Base-by-base conservation (phyloP, 2,888 invertebrate genomes). In the Dynastes grantii region DNA sequence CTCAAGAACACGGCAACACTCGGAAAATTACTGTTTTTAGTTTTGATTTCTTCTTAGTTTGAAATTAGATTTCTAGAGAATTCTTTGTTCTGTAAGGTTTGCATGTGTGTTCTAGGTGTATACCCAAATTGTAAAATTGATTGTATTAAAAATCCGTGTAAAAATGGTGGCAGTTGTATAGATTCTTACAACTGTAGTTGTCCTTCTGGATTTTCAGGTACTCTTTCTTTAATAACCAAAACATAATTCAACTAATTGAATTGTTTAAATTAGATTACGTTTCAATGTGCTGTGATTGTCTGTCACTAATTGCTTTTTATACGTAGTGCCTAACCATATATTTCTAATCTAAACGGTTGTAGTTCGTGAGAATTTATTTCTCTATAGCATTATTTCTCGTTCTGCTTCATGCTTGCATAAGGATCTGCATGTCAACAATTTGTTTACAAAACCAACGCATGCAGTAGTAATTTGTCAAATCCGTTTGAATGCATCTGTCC, bases 151-250 rank as follows among this genome's bases (percentile, higher is more conserved):
- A 92, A 92, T 83, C 95, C 93, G 61, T 96, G 96, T 85, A 90
- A 90, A 81, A 94, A 96, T 88, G 95, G 95, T 0, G 96, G 93
- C 78, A 91, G 92, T n/a, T 96, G 96, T 88, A 85, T 86, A 67
- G 91, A 90, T 88, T 89, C 90, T 81, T 92, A 93, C 88, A 93
- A 94, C 88, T 95, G 95, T 88, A 90, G 92, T 71, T 95, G 95
- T 86, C 90, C 91, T 22, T 90, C 92, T 2, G 94, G 94, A 0
- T 96, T 92, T 90, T 91, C 91, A 88, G 95, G 95, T 94, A 89
- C 85, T 85, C 32, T 40, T 68, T 65, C 55, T 61, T 65, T 76
- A 13, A 67, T 77, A 63, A 65, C 37, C 1, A 64, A 37, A 8
- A 64, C 9, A 29, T 22, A 0, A 8, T 64, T n/a, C 53, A 53